Evolutionary conservation across 1,140 invertebrate species (phyloP).

Genomic region (Asbolus verrucosus): DNA sequence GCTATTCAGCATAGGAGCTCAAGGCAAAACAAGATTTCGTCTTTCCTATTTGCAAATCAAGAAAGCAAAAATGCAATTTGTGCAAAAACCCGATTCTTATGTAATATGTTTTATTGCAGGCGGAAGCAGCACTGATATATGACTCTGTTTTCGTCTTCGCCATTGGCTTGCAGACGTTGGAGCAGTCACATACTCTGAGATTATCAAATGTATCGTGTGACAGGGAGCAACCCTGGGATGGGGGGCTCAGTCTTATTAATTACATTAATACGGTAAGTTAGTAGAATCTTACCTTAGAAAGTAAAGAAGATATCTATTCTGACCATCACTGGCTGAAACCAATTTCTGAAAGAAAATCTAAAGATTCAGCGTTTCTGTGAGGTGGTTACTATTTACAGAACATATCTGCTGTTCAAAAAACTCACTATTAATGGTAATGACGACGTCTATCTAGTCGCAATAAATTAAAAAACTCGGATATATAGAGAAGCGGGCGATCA

Average conservation of each 20-base stretch:
- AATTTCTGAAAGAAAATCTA: too few species aligned
- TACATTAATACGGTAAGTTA: conserved; percentile 80
- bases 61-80: conserved; percentile 30
- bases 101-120: conserved; percentile 67
- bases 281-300: too few species aligned
- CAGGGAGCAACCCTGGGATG: conserved; percentile 79
- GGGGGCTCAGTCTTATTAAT: conserved; percentile 84
- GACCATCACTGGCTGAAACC: too few species aligned
- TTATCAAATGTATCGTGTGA: conserved; percentile 79
- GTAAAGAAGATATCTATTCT: too few species aligned
- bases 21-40: conserved; percentile 1
- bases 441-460: too few species aligned
- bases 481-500: too few species aligned
- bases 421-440: too few species aligned
- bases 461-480: too few species aligned
- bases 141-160: conserved; percentile 84
- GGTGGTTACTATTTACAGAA: too few species aligned
- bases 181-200: conserved; percentile 73
- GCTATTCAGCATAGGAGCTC: neutral
- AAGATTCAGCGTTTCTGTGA: too few species aligned
- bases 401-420: too few species aligned
- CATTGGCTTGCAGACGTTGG: conserved; percentile 75
- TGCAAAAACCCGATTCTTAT: conserved; percentile 23
- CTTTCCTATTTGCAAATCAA: neutral
- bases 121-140: conserved; percentile 82